Base-by-base conservation (phyloP, 2,888 invertebrate genomes). In the Antheraea assamensis region DNA sequence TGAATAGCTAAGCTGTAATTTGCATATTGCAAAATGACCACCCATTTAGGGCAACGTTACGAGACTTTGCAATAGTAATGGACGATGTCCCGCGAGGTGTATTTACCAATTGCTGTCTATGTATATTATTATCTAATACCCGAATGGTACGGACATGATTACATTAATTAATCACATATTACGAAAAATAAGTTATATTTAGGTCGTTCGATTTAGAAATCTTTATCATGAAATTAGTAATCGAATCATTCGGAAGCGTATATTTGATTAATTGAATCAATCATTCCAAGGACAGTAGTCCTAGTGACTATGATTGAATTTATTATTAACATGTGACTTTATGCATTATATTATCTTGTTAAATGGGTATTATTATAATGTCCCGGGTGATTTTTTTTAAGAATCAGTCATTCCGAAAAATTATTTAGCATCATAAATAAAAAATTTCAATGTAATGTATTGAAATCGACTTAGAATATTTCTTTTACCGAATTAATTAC, bases 31-130 rank as follows among this genome's bases (percentile, higher is more conserved):
- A 68, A 68, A 68, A 68, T 35, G 68, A 68, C 68, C 35, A 35
- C 35, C 68, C n/a, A 35, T 21, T 35, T 68, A 68, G 35, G 68
- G 35, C 68, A 35, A 27, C 35, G 35, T 35, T 68, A n/a, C 35
- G n/a, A 35, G n/a, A 35, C 17, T 73, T 21, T 27, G 70, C 30
- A 58, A 73, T 61, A 70, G n/a, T 61, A 70, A 73, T 73, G 58
- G 70, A 70, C 70, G 70, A 35, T 35, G 35, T 68, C 55, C 73
- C 58, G n/a, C n/a, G 58, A 42, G 30, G 58, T 64, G 42, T 70
- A 73, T 73, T 73, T 73, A 47, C 58, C 42, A 27, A 71, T 30
- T 47, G 73, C 58, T 70, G 61, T 73, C 42, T 27, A 31, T 68
- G 27, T 55, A 70, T 55, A 58, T 73, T 55, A 58, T 73, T 70